These are phyloP conservation scores for Tenrec ecaudatus DNA, from an alignment of 2,113 vertebrate species.

Conservation along the genomic window DNA sequence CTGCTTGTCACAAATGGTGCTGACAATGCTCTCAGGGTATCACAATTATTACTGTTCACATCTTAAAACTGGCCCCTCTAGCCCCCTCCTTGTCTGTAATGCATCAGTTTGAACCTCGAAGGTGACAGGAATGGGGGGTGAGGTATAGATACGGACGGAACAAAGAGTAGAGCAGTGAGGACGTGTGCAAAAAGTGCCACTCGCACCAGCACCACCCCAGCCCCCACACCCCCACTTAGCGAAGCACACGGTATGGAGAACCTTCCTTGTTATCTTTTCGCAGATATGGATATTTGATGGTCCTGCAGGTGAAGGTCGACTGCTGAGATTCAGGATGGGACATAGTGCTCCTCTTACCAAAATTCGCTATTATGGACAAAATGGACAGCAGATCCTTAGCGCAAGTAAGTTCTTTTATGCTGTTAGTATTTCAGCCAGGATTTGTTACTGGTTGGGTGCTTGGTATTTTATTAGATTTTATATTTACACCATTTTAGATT, in stretches of 20 bases:
- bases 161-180: neutral
- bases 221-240: neutral
- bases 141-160: neutral
- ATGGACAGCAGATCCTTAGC: conserved; percentile 95
- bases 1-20: conserved; percentile 95
- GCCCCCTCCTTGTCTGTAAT: neutral
- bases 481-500: conserved; percentile 36
- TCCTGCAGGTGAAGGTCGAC: conserved; percentile 91
- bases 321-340: conserved; percentile 92
- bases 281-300: conserved; percentile 99
- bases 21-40: conserved; percentile 95
- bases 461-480: neutral
- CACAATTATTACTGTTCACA: conserved; percentile 8
- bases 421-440: neutral
- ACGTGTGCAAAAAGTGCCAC: neutral
- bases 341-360: conserved; percentile 95
- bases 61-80: neutral
- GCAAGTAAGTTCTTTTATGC: conserved; percentile 88
- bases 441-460: neutral
- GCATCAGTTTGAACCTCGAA: neutral
- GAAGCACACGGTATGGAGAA: neutral
- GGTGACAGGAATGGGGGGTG: neutral
- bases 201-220: neutral
- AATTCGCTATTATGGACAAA: conserved; percentile 93
- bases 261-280: conserved; percentile 44